phyloP scores from a whole-genome alignment of 2,888 invertebrate genomes.

The Temnothorax unifasciatus region DNA sequence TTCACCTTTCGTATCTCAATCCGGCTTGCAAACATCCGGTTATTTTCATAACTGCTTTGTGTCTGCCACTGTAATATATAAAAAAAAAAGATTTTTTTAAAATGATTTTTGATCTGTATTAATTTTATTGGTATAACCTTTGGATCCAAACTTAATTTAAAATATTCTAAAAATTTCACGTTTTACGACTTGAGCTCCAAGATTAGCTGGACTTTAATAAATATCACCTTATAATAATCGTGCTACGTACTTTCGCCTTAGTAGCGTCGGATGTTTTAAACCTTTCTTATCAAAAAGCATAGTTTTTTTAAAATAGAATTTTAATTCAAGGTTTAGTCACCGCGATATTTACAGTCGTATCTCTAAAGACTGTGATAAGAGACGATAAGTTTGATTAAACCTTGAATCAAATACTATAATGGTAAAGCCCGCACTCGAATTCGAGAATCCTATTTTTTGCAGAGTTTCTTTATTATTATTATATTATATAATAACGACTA shows the following conservation, averaged over 20 bases:
- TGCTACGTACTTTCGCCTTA: neutral
- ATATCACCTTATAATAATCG: neutral
- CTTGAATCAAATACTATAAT: neutral
- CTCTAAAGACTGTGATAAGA: constrained; percentile 12
- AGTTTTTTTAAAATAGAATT: neutral
- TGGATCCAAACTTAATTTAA: neutral
- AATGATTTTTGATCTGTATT: neutral
- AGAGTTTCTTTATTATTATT: neutral
- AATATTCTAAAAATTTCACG: neutral
- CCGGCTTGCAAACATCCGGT: neutral
- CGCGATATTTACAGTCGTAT: neutral
- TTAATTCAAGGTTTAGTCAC: neutral
- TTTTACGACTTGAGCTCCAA: neutral
- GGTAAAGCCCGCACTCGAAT: neutral
- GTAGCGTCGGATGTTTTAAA: neutral
- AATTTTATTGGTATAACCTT: neutral
- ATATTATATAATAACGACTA: neutral
- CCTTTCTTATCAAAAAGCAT: neutral
- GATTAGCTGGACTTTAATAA: neutral
- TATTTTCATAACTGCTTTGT: neutral
- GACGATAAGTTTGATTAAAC: neutral
- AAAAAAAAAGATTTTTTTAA: neutral
- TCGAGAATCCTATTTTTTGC: neutral
- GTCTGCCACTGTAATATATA: neutral
- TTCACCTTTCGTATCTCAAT: neutral